Evolutionary conservation across 23 tunicate genomes (phyloP).

Genomic region (Ciona savignyi): DNA sequence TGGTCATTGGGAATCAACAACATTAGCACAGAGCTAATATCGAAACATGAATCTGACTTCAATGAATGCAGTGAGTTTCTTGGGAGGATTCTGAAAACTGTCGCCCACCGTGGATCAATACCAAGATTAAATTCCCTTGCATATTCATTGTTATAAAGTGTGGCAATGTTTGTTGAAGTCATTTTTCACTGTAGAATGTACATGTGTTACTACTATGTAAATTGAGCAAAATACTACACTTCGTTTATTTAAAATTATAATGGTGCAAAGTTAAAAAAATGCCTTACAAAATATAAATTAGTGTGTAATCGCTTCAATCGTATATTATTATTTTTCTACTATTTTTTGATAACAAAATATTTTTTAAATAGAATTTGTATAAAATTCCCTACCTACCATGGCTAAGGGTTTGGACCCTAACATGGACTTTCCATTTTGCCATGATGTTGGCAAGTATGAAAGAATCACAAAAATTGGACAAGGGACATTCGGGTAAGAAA

Average conservation of each 20-base stretch:
- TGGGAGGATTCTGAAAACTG: constrained; percentile 46
- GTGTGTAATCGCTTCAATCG: too few relatives aligned
- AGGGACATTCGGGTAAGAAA: constrained; percentile 94
- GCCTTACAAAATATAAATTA: too few relatives aligned
- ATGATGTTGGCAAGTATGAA: constrained; percentile 82
- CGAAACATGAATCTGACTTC: constrained; percentile 13
- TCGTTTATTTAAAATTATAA: too few relatives aligned
- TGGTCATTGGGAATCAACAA: constrained; percentile 38
- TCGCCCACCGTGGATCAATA: constrained; percentile 64
- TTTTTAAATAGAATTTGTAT: too few relatives aligned
- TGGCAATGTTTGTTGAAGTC: too few relatives aligned
- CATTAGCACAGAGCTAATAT: background rate
- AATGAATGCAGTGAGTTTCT: constrained; percentile 90
- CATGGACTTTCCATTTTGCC: constrained; percentile 61
- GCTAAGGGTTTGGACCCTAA: background rate
- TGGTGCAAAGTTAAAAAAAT: too few relatives aligned
- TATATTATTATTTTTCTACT: too few relatives aligned
- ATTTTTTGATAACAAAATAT: too few relatives aligned
- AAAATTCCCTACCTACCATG: too few relatives aligned
- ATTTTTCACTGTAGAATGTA: too few relatives aligned
- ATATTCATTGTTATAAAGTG: constrained; percentile 29
- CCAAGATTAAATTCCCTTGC: constrained; percentile 77
- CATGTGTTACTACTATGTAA: too few relatives aligned
- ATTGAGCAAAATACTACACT: too few relatives aligned
- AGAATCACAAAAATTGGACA: constrained; percentile 91